phyloP scores from a whole-genome alignment of 2,888 invertebrate genomes.

The Drosophila kambysellisi region DNA sequence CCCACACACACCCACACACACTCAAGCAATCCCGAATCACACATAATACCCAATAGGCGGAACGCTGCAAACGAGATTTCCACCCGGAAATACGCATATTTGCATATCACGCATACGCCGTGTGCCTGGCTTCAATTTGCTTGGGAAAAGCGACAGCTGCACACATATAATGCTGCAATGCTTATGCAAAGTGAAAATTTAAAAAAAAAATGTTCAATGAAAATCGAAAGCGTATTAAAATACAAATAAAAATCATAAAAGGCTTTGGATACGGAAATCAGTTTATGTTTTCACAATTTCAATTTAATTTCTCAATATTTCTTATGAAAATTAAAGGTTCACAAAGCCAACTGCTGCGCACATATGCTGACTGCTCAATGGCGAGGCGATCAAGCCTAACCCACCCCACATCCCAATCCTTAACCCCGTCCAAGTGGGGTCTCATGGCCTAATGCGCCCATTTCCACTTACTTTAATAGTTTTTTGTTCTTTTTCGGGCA shows the following conservation, averaged over 20 bases:
- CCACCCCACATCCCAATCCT: neutral
- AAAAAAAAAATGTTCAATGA: constrained; percentile 7
- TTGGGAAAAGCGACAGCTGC: constrained; percentile 42
- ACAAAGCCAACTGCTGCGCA: constrained; percentile 37
- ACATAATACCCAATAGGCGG: neutral
- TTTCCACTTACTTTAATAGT: constrained; percentile 79
- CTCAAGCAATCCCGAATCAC: neutral
- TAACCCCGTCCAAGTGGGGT: neutral
- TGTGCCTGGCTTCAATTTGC: constrained; percentile 5
- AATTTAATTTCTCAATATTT: constrained; percentile 18
- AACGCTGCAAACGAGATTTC: constrained; percentile 9
- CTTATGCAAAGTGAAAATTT: constrained; percentile 45
- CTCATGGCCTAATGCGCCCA: constrained; percentile 69
- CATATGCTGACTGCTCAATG: constrained; percentile 32
- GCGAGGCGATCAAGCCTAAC: constrained; percentile 30
- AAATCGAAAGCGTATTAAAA: constrained; percentile 8
- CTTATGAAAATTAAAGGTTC: constrained; percentile 63
- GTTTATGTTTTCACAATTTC: constrained; percentile 6
- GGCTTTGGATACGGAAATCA: constrained; percentile 2
- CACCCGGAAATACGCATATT: constrained; percentile 21
- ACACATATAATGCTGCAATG: constrained; percentile 33
- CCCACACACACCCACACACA: neutral
- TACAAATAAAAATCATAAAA: constrained; percentile 11
- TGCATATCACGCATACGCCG: constrained; percentile 60
- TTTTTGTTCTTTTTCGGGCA: constrained; percentile 57